These are phyloP conservation scores for Etheostoma cragini DNA, from an alignment of 2,113 vertebrate species.

Conservation along the genomic window DNA sequence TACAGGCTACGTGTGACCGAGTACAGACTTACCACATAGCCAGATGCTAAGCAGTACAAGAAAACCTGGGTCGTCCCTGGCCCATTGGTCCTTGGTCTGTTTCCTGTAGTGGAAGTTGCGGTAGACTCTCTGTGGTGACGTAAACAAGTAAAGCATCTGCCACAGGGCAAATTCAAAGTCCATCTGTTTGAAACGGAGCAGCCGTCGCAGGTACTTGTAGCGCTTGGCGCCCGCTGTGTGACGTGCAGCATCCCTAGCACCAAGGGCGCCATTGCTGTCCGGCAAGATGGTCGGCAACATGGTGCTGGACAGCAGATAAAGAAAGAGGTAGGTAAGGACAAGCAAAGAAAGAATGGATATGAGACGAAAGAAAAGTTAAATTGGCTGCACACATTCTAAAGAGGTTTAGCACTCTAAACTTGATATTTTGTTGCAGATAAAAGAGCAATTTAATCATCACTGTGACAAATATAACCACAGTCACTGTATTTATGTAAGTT, in stretches of 20 bases:
- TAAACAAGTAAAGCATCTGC: slow-evolving; percentile 99
- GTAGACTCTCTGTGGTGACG: slow-evolving; percentile 96
- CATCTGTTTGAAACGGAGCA: slow-evolving; percentile 94
- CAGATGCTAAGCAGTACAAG: slow-evolving; percentile 95
- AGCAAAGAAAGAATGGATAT: not conserved
- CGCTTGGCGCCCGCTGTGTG: slow-evolving; percentile 96
- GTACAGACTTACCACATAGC: slow-evolving; percentile 90
- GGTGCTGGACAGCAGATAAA: slow-evolving; percentile 58
- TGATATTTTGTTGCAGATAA: not conserved
- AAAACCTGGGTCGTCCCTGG: slow-evolving; percentile 96
- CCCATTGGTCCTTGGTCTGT: slow-evolving; percentile 99
- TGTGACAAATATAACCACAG: not conserved
- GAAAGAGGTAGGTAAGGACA: not conserved
- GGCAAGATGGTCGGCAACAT: slow-evolving; percentile 93
- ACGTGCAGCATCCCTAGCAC: slow-evolving; percentile 88
- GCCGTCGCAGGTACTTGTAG: slow-evolving; percentile 94
- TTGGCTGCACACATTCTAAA: not conserved
- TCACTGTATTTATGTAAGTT: not conserved
- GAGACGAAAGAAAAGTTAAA: not conserved
- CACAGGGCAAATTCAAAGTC: slow-evolving; percentile 98
- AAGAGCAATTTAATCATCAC: not conserved
- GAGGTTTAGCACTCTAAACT: not conserved
- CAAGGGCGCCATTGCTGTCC: slow-evolving; percentile 86
- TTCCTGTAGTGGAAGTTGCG: slow-evolving; percentile 99
- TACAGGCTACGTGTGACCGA: not conserved